These are phyloP conservation scores for Semicossyphus pulcher DNA, from an alignment of 2,113 vertebrate species.

Conservation along the genomic window DNA sequence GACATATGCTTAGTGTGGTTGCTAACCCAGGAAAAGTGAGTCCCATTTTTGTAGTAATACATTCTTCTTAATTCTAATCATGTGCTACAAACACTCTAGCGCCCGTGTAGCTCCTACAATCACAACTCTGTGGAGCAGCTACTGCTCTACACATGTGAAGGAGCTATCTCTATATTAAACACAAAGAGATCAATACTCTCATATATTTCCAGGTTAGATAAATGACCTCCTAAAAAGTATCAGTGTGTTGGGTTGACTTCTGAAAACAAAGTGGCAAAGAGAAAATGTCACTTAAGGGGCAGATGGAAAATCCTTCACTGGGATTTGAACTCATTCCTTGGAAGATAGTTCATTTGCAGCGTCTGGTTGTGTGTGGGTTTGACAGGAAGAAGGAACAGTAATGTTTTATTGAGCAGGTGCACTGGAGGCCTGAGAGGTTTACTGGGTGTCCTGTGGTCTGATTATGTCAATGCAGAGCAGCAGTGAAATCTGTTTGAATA, in stretches of 20 bases:
- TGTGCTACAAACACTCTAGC: no score
- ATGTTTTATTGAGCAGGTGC: slow-evolving; percentile 49
- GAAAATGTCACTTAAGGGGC: neutral
- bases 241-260: neutral
- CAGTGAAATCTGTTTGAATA: slow-evolving; percentile 10
- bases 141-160: no score
- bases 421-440: slow-evolving; percentile 5
- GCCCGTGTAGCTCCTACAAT: no score
- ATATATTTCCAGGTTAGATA: no score
- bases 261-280: neutral
- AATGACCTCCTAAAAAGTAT: no score
- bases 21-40: no score
- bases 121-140: no score
- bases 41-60: no score
- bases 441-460: slow-evolving; percentile 32
- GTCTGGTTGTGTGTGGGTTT: slow-evolving; percentile 2
- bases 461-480: slow-evolving; percentile 33
- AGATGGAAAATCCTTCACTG: neutral
- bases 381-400: slow-evolving; percentile 6
- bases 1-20: no score
- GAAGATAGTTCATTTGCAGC: slow-evolving; percentile 8
- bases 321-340: neutral
- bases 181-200: no score
- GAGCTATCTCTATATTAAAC: no score
- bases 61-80: no score